phyloP scores from a whole-genome alignment of 2,888 invertebrate genomes.

The Cheilosia scutellata region DNA sequence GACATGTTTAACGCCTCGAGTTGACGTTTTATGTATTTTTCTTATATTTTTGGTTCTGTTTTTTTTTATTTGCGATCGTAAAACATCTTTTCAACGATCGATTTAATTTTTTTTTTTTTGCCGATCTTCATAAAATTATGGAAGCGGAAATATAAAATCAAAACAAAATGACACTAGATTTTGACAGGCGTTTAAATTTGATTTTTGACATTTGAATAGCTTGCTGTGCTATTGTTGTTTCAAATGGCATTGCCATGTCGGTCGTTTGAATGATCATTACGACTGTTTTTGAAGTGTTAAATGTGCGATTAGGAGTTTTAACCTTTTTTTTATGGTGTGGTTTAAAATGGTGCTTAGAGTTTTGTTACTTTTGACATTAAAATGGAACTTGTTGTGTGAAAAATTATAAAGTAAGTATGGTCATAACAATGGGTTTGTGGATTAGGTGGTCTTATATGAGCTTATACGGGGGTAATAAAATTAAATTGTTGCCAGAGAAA shows the following conservation, averaged over 20 bases:
- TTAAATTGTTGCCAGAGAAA: not conserved
- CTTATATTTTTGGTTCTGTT: constrained; percentile 3
- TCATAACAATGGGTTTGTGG: constrained; percentile 12
- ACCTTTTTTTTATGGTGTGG: constrained; percentile 24
- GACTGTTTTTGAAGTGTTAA: constrained; percentile 49
- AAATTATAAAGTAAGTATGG: not conserved
- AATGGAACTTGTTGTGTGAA: constrained; percentile 17
- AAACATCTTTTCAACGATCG: constrained; percentile 39
- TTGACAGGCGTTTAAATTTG: constrained; percentile 39
- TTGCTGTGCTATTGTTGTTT: not conserved
- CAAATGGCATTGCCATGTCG: constrained; percentile 23
- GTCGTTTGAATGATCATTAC: constrained; percentile 51
- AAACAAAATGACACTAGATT: constrained; percentile 32
- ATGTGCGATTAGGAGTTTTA: constrained; percentile 32
- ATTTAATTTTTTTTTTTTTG: constrained; percentile 32
- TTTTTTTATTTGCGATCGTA: constrained; percentile 12
- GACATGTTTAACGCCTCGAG: constrained; percentile 45
- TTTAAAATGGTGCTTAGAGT: constrained; percentile 17
- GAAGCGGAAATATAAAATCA: constrained; percentile 60
- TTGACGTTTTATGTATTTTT: constrained; percentile 29
- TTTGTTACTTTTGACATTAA: constrained; percentile 21
- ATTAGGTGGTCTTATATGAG: not conserved
- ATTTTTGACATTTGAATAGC: constrained; percentile 55
- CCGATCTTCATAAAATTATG: constrained; percentile 24
- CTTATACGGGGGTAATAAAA: not conserved